Base-by-base conservation (phyloP, 2,888 invertebrate species). In the Elegia similella region DNA sequence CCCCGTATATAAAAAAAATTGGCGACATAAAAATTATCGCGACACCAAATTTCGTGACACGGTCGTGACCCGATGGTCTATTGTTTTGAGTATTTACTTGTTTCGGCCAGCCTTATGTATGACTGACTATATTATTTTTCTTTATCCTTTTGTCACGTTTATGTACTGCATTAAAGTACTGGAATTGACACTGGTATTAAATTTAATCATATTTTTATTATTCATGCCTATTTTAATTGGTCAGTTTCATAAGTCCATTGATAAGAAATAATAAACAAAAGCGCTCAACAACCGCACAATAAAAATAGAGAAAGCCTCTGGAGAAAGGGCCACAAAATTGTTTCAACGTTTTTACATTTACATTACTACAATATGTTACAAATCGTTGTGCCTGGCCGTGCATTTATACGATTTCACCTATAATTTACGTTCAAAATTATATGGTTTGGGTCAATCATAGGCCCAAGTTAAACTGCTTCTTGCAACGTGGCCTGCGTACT, bases 341-440 rank as follows among this genome's bases (percentile, higher is more conserved):
- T 66, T 70, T 63, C 63, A 68, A 67, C 67, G 68, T 75, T 78
- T 80, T 77, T 77, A 73, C 71, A 75, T 80, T 77, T 77, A 73
- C 71, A 75, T 76, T 72, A 76, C 73, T 73, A 76, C 77, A 78
- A 77, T 80, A 77, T 77, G 70, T 77, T 76, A 78, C 73, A 76
- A 73, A 78, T 79, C 74, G 75, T 76, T 72, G 69, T 62, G 65
- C 63, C 62, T 68, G 67, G 73, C 65, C 69, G 72, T 64, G 69
- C 71, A 75, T 80, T 77, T 73, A 72, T 78, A 71, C 67, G 73
- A 81, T 82, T 85, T 80, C 81, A 80, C 78, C 75, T 79, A 74
- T 81, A 79, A 81, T 82, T 81, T 80, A 60, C 66, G 67, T 59
- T 66, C 65, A 67, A 78, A 81, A 82, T 84, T 79, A 76, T 70